phyloP scores from a whole-genome alignment of 2,113 vertebrate species.

The Leptodactylus fuscus region DNA sequence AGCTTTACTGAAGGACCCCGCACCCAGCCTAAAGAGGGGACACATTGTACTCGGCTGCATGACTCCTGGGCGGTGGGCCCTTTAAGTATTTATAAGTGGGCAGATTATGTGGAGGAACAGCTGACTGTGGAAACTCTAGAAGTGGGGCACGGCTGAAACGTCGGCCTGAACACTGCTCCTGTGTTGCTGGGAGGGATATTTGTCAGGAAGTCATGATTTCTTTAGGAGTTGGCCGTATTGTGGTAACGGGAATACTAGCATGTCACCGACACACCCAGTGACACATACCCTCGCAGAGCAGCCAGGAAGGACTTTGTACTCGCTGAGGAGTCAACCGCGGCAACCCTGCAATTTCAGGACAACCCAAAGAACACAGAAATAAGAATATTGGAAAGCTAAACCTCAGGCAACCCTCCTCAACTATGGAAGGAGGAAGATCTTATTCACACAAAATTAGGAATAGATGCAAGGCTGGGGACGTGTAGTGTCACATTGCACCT shows the following conservation, averaged over 20 bases:
- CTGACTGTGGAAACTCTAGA: slow-evolving; percentile 6
- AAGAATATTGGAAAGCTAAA: neutral
- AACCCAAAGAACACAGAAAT: neutral
- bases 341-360: neutral
- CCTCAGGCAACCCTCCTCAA: neutral
- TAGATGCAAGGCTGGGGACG: too few species aligned
- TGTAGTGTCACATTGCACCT: too few species aligned
- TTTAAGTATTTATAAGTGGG: neutral
- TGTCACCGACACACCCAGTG: slow-evolving; percentile 32
- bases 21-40: too few species aligned
- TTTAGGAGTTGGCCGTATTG: slow-evolving; percentile 32
- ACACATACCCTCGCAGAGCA: slow-evolving; percentile 17
- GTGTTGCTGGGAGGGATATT: slow-evolving; percentile 15
- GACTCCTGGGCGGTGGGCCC: too few species aligned
- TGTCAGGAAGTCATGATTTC: slow-evolving; percentile 3
- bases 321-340: neutral
- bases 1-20: too few species aligned
- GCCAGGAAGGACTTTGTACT: neutral
- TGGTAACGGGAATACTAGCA: slow-evolving; percentile 14
- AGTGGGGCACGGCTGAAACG: neutral
- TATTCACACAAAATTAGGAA: too few species aligned
- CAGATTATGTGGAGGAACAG: neutral
- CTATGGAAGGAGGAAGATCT: too few species aligned
- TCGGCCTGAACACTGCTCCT: neutral
- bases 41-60: too few species aligned